Evolutionary conservation across 2,113 vertebrate genomes (phyloP).

Genomic region (Bombycilla garrulus): DNA sequence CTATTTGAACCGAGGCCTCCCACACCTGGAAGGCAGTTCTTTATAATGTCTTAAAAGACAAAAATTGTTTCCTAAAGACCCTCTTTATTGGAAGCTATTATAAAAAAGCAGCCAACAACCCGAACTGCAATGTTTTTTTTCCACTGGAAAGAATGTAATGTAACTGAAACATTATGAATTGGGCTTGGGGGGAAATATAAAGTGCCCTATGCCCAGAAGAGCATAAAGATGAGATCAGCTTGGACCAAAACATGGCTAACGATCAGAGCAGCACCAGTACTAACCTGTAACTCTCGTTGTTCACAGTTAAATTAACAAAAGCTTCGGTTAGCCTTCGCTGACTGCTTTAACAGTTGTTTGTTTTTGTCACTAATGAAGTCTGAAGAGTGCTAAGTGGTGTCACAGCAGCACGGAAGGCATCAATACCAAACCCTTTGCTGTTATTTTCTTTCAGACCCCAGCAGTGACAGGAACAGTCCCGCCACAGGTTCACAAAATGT

Average conservation of each 20-base stretch:
- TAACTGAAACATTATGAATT: neutral
- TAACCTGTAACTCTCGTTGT: slow-evolving; percentile 59
- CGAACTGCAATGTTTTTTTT: neutral
- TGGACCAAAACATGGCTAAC: slow-evolving; percentile 25
- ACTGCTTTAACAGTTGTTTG: slow-evolving; percentile 74
- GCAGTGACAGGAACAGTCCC: slow-evolving; percentile 84
- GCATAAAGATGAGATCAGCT: slow-evolving; percentile 18
- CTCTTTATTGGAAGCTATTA: slow-evolving; percentile 9
- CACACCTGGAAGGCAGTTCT: slow-evolving; percentile 19
- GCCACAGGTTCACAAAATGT: slow-evolving; percentile 90
- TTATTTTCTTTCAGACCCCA: slow-evolving; percentile 88
- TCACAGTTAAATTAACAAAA: slow-evolving; percentile 65
- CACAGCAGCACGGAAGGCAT: neutral
- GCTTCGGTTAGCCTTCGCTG: slow-evolving; percentile 67
- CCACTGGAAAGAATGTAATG: neutral
- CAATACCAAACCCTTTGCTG: slow-evolving; percentile 71
- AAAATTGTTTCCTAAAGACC: neutral
- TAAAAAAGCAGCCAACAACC: neutral
- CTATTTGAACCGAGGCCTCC: slow-evolving; percentile 25
- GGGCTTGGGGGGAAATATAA: slow-evolving; percentile 31
- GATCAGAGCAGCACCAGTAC: slow-evolving; percentile 43
- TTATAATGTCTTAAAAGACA: slow-evolving; percentile 20
- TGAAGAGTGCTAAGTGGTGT: slow-evolving; percentile 57
- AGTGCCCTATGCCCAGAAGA: slow-evolving; percentile 17
- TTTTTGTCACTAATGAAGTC: slow-evolving; percentile 76